These are phyloP conservation scores for Dasyurus viverrinus DNA, from an alignment of 2,113 vertebrate species.

Conservation along the genomic window DNA sequence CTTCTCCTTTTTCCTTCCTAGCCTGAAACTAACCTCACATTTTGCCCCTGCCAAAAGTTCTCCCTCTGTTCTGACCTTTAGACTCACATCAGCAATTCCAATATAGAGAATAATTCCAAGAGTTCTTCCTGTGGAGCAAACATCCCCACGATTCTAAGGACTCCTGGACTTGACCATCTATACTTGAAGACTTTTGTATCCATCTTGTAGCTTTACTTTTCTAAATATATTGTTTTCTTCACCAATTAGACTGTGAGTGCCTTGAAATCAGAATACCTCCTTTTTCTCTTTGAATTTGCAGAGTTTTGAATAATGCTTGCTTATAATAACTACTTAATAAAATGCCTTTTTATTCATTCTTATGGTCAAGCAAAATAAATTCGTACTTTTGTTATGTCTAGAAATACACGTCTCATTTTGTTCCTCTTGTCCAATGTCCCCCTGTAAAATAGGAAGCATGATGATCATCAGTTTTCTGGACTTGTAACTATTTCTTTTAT, in stretches of 20 bases:
- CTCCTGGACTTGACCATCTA: background rate
- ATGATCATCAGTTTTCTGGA: background rate
- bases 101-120: background rate
- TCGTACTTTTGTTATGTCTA: background rate
- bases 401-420: background rate
- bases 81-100: background rate
- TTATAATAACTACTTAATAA: no score
- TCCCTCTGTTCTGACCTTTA: background rate
- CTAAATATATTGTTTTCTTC: background rate
- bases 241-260: background rate
- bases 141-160: background rate
- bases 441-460: background rate
- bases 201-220: background rate
- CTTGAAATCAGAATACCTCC: background rate
- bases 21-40: background rate
- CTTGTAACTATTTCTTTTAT: background rate
- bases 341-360: no score
- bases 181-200: background rate
- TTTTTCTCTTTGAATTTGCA: background rate
- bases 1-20: background rate
- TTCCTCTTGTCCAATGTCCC: background rate
- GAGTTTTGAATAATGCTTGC: background rate
- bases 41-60: background rate
- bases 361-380: background rate
- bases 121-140: background rate